Base-by-base conservation (phyloP, 2,888 invertebrate genomes). In the Plebejus anna region DNA sequence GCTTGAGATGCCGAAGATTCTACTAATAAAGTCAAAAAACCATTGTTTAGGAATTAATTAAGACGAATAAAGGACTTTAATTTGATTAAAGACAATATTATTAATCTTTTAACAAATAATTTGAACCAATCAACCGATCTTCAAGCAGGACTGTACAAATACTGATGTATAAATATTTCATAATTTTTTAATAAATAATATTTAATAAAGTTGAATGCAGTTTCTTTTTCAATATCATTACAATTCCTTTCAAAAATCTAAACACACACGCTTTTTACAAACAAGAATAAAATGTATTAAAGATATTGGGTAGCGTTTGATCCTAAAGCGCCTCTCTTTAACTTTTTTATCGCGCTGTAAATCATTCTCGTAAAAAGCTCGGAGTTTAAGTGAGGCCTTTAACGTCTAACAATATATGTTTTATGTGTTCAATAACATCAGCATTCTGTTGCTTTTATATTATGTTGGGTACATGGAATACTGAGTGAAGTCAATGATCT, bases 341-440 rank as follows among this genome's bases (percentile, higher is more conserved):
- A 66, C 66, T 32, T 66, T 28, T 66, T 66, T 66, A 66, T 66
- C 66, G 66, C 66, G 66, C 66, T 13, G 32, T 66, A 66, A 66
- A 66, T 66, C 66, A 66, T 66, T 66, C 66, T 66, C 66, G 66
- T 66, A 66, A 66, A 66, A 66, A 66, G 66, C 66, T 66, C 66
- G 66, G 66, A 32, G 66, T 66, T 66, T 32, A 66, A 66, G 66
- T 66, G 36, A 66, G 66, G 66, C 36, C 66, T 66, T 36, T 66
- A 66, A 66, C 32, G 66, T 66, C 66, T 66, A 66, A 66, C 66
- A 66, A 36, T 66, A 66, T 66, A 66, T 66, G 32, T 66, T 66
- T 66, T 66, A 66, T 66, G 32, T 66, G 66, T 66, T 66, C 66
- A 36, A 66, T 32, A 66, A 32, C 16, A 66, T 66, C 66, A 66